Percentiles rank a stretch among this genome's conserved stretches.
Evolutionary conservation across 2,113 vertebrate species (phyloP).

Genomic region (Sinocyclocheilus anophthalmus): DNA sequence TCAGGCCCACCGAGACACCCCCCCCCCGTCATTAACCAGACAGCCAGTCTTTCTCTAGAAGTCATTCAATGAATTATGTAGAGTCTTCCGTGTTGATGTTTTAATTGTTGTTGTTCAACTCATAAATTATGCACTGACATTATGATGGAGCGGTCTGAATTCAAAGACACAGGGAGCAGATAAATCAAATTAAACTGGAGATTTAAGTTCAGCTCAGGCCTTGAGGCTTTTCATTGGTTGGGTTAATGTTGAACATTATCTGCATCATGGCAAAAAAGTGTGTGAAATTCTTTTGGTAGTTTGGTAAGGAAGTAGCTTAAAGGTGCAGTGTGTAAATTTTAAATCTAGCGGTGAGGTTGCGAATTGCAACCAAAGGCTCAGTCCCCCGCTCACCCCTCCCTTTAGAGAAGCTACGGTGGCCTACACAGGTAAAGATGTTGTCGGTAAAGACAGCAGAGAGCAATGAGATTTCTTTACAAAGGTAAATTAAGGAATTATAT

Average conservation of each 20-base stretch:
- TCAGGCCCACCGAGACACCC: too few relatives aligned
- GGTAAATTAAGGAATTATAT: too few relatives aligned
- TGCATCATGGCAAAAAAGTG: background rate
- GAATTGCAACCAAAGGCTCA: too few relatives aligned
- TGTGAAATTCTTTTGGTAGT: background rate
- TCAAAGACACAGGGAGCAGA: conserved; percentile 31
- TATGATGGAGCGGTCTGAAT: conserved; percentile 46
- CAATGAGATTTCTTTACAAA: too few relatives aligned
- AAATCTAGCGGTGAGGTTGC: too few relatives aligned
- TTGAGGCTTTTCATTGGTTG: background rate
- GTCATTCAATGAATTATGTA: conserved; percentile 67
- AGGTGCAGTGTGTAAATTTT: too few relatives aligned
- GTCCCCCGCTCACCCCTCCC: too few relatives aligned
- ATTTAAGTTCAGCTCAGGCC: conserved; percentile 24
- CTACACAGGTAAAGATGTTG: too few relatives aligned
- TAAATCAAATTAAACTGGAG: conserved; percentile 33
- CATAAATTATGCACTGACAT: conserved; percentile 63
- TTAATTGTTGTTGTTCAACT: conserved; percentile 64
- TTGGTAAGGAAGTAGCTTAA: background rate
- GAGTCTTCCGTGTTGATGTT: conserved; percentile 66
- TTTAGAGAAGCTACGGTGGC: too few relatives aligned
- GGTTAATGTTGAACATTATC: background rate
- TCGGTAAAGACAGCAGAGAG: too few relatives aligned
- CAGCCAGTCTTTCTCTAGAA: conserved; percentile 64
- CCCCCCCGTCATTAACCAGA: conserved; percentile 72